phyloP scores from a whole-genome alignment of 2,888 invertebrate genomes.

The Stegophylla sp. region DNA sequence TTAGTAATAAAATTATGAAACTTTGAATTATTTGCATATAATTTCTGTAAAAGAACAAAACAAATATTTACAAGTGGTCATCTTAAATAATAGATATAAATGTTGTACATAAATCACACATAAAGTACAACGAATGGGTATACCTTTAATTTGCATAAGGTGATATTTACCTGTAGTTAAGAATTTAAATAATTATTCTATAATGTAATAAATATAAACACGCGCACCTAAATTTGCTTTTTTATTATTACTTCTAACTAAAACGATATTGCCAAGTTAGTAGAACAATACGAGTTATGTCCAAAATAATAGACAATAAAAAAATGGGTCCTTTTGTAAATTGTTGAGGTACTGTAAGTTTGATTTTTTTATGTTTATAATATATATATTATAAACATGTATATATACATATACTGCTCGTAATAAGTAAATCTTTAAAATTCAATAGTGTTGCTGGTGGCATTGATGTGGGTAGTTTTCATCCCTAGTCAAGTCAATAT shows the following conservation, averaged over 20 bases:
- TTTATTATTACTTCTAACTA: no score
- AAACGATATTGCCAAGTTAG: no score
- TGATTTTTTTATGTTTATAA: no score
- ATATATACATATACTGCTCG: no score
- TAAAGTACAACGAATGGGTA: neutral
- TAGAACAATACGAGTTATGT: neutral
- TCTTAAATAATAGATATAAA: constrained; percentile 5
- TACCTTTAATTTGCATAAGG: neutral
- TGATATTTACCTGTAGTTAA: neutral
- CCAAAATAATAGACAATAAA: neutral
- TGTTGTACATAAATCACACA: neutral
- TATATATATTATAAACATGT: no score
- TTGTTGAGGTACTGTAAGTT: no score
- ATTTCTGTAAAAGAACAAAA: neutral
- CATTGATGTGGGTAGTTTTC: no score
- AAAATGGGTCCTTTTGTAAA: no score
- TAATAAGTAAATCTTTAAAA: no score
- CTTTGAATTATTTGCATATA: neutral
- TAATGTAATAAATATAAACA: neutral
- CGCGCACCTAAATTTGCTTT: neutral
- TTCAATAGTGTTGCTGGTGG: no score
- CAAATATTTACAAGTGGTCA: constrained; percentile 21
- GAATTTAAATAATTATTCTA: neutral
- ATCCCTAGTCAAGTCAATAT: no score
- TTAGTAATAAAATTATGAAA: neutral